These are phyloP conservation scores for Pomacea canaliculata DNA, from an alignment of 2,888 invertebrate genomes.

Conservation along the genomic window DNA sequence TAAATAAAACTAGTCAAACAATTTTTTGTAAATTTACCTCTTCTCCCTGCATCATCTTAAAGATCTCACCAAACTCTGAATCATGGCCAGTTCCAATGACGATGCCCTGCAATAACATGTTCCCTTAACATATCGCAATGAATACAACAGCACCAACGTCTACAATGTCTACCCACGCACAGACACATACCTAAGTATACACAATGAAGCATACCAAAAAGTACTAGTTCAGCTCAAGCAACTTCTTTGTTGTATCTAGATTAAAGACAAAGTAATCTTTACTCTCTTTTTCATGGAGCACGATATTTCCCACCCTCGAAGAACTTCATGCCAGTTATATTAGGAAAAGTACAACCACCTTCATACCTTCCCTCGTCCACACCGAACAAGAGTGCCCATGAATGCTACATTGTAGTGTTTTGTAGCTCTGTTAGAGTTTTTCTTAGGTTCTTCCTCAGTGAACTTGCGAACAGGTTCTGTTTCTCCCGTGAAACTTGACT, in stretches of 20 bases:
- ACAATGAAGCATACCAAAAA: too few relatives aligned
- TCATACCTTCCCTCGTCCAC: constrained; percentile 91
- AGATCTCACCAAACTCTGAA: constrained; percentile 98
- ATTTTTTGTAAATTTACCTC: constrained; percentile 73
- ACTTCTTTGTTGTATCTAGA: too few relatives aligned
- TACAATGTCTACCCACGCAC: too few relatives aligned
- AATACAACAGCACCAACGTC: too few relatives aligned
- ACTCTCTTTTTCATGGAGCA: too few relatives aligned
- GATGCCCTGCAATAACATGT: constrained; percentile 79
- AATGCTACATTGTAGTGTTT: constrained; percentile 85
- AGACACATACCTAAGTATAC: too few relatives aligned
- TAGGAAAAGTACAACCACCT: too few relatives aligned
- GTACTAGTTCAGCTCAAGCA: too few relatives aligned
- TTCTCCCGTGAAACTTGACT: constrained; percentile 98
- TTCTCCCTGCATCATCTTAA: constrained; percentile 99
- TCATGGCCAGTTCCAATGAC: constrained; percentile 97
- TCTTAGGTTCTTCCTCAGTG: constrained; percentile 65
- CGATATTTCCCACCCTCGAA: too few relatives aligned
- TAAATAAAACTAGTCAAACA: too few relatives aligned
- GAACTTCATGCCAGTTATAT: too few relatives aligned
- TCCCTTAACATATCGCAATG: neutral
- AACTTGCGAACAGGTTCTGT: constrained; percentile 85
- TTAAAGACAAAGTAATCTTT: too few relatives aligned
- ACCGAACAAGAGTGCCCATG: constrained; percentile 97
- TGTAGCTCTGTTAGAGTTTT: constrained; percentile 75